Percentiles rank a stretch among this genome's conserved stretches.
phyloP scores from a whole-genome alignment of 2,888 invertebrate genomes.

The Ceraclea dissimilis region DNA sequence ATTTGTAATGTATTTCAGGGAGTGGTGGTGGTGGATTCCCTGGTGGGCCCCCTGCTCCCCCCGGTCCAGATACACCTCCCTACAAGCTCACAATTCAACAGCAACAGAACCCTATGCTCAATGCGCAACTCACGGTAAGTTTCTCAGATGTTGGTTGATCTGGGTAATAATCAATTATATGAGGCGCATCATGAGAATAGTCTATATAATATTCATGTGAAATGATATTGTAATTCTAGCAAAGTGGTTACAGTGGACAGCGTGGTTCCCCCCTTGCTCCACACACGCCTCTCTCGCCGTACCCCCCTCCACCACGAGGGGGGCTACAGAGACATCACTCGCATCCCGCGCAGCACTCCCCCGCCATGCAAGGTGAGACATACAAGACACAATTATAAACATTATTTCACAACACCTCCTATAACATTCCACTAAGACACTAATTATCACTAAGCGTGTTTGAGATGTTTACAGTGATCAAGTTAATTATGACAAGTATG shows the following conservation, averaged over 20 bases:
- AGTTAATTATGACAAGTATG: too few species aligned
- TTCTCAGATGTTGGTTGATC: too few species aligned
- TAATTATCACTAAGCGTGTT: too few species aligned
- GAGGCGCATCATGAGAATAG: too few species aligned
- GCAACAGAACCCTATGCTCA: constrained; percentile 83
- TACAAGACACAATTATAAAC: not conserved
- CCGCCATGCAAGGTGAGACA: constrained; percentile 27
- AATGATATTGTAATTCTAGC: constrained; percentile 33
- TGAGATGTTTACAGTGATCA: too few species aligned
- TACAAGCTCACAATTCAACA: constrained; percentile 60
- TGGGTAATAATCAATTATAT: too few species aligned
- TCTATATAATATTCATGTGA: too few species aligned
- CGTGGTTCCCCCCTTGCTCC: constrained; percentile 43
- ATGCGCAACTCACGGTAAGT: constrained; percentile 74
- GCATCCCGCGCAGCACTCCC: constrained; percentile 29
- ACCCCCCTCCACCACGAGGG: constrained; percentile 44
- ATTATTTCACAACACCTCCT: not conserved
- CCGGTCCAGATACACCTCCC: constrained; percentile 18
- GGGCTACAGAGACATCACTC: constrained; percentile 29
- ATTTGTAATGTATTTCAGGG: constrained; percentile 17
- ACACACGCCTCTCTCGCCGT: constrained; percentile 53
- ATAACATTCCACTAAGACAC: not conserved
- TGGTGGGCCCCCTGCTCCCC: constrained; percentile 16
- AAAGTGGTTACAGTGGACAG: constrained; percentile 45
- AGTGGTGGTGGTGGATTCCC: constrained; percentile 20